Conservation (phyloP, 1,140 invertebrate species). For the Bombus fervidus region DNA sequence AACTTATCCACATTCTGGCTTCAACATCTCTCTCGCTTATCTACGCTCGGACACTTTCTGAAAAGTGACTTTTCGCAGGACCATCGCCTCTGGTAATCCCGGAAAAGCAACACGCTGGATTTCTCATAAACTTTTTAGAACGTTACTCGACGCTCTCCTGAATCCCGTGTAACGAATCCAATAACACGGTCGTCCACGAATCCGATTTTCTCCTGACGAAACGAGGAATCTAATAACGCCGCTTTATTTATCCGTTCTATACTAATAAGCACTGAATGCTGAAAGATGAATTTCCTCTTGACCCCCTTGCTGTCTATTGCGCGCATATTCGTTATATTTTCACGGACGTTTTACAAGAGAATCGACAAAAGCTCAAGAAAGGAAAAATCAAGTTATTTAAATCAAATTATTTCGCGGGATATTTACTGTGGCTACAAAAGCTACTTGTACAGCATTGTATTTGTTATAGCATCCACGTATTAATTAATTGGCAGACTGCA, state of each 20-base stretch:
- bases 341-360: no score
- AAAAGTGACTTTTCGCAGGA: not conserved
- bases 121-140: not conserved
- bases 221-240: not conserved
- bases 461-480: no score
- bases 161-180: slow-evolving; percentile 4
- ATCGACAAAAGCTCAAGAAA: not conserved
- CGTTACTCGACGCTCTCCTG: not conserved
- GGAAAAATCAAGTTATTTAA: not conserved
- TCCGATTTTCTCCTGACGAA: not conserved
- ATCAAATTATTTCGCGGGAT: not conserved
- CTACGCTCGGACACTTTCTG: not conserved
- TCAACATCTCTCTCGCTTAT: not conserved
- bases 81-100: not conserved
- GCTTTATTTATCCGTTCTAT: not conserved
- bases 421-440: not conserved
- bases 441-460: no score
- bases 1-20: not conserved
- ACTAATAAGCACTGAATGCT: not conserved
- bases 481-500: no score
- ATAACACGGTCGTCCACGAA: not conserved
- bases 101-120: not conserved
- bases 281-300: not conserved
- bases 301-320: not conserved
- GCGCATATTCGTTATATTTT: not conserved